Evolutionary conservation across 2,888 invertebrate species (phyloP), one percentile per base, ranked within the genome.

Genomic region (Hetaerina titia): DNA sequence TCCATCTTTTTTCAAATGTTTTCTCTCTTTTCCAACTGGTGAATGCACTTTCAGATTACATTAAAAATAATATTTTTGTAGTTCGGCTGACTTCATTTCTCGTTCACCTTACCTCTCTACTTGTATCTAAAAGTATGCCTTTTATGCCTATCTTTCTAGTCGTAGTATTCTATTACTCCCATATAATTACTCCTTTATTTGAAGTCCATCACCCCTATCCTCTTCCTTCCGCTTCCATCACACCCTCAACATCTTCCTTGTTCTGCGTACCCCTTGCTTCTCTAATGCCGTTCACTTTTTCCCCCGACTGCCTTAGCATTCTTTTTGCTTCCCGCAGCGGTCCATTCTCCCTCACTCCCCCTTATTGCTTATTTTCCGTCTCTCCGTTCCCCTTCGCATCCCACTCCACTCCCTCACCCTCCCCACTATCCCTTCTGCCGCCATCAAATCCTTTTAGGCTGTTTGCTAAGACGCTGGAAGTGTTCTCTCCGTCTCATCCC

Each of bases 371-470:
- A 81, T 81, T 81, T 81, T 25, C 31, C 81, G 31, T 81, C 81
- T 60, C 60, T 60, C 60, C 60, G 60, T 60, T 60, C 60, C 60
- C 11, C 60, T 17, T 17, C 13, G 11, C 13, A 11, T 60, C 60
- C 60, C 60, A 15, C 60, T 5, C 17, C 60, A 17, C 60, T 17
- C 13, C 31, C 31, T 2, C 31, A 0, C 31, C 81, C 9, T 13
- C n/a, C 31, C 25, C 17, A 0, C 7, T 2, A 11, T 31, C 15
- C 25, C 81, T 2, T 31, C 1, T 81, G 13, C 11, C 11, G 69
- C n/a, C 69, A 69, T 81, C 81, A 81, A 81, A 81, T 81, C 81
- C 81, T 81, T 81, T 81, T 81, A 81, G 81, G 81, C 81, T 81
- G 31, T 81, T 81, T 81, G 81, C 81, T 31, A 69, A 69, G 69